Conservation (phyloP, 2,888 invertebrate species). For the Timandra comae region DNA sequence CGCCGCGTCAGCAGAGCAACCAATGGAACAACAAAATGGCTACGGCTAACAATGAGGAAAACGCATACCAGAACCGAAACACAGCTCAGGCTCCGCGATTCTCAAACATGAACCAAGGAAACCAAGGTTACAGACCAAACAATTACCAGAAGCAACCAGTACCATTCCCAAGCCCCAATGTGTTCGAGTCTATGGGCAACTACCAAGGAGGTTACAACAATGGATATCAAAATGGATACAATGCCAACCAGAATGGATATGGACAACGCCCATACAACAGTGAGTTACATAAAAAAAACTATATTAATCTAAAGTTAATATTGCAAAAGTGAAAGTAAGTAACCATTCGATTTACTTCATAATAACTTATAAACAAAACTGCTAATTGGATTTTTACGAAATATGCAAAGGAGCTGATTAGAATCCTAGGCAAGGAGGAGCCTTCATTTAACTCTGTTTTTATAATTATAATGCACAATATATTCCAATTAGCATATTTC, state of each 20-base stretch:
- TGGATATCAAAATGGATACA: slow-evolving; percentile 72
- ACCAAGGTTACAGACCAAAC: slow-evolving; percentile 57
- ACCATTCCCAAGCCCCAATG: slow-evolving; percentile 76
- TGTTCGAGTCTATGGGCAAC: slow-evolving; percentile 75
- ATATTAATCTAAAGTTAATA: no score
- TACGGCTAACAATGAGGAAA: slow-evolving; percentile 44
- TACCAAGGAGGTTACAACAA: slow-evolving; percentile 74
- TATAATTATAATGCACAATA: no score
- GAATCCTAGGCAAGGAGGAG: no score
- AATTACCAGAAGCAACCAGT: slow-evolving; percentile 73
- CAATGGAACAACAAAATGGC: slow-evolving; percentile 74
- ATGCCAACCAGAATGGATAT: slow-evolving; percentile 61
- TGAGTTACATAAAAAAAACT: no score
- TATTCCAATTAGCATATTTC: no score
- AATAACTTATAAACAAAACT: no score
- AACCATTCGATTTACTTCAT: no score
- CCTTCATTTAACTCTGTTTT: no score
- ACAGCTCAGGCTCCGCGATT: slow-evolving; percentile 69
- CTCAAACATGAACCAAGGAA: slow-evolving; percentile 61
- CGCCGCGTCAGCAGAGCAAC: slow-evolving; percentile 71
- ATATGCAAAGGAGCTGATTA: no score
- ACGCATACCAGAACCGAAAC: slow-evolving; percentile 52
- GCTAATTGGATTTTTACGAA: no score
- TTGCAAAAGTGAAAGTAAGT: no score
- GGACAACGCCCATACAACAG: slow-evolving; percentile 65